Evolutionary conservation across 2,888 invertebrate genomes (phyloP), one percentile per base, ranked within the genome.

Genomic region (Cerceris rybyensis): DNA sequence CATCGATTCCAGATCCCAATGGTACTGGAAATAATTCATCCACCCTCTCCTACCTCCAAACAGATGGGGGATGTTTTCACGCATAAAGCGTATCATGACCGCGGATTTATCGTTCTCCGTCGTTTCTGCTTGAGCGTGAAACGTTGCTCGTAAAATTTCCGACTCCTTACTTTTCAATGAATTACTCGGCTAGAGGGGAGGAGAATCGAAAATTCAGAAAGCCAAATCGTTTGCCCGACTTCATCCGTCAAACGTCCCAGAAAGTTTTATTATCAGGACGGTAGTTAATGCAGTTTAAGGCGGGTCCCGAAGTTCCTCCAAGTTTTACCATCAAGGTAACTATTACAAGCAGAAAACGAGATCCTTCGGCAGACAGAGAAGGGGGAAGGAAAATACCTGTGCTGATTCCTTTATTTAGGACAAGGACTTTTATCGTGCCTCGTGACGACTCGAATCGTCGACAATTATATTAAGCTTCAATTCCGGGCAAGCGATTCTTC

Each of bases 191-290:
- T 1, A 28, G 75, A 58, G 46, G 46, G 39, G 52, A 57, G 39
- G 52, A 57, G 66, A 75, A 83, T 81, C 77, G 81, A 80, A 80
- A 84, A 84, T 81, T 81, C 75, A 75, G 79, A 78, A 80, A 84
- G 75, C 79, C 75, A 73, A 60, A 64, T 79, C 84, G 76, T 70
- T 80, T 74, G 80, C 70, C 58, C 64, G 75, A 79, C 73, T 80
- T 75, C 85, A 81, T 85, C 79, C 85, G 85, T 85, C 85, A 85
- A 85, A 85, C 82, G 82, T 80, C 74, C 75, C 68, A 75, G 81
- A 83, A 84, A 85, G 84, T 84, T 84, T 84, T 78, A 74, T 78
- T 80, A 82, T 84, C 80, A 78, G 66, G 70, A 67, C 75, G 81
- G 67, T 70, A 75, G 84, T 82, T 84, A 84, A 84, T 84, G 80